Base-by-base conservation (phyloP, 2,797 vertebrate species). In the Gadopsis marmoratus region DNA sequence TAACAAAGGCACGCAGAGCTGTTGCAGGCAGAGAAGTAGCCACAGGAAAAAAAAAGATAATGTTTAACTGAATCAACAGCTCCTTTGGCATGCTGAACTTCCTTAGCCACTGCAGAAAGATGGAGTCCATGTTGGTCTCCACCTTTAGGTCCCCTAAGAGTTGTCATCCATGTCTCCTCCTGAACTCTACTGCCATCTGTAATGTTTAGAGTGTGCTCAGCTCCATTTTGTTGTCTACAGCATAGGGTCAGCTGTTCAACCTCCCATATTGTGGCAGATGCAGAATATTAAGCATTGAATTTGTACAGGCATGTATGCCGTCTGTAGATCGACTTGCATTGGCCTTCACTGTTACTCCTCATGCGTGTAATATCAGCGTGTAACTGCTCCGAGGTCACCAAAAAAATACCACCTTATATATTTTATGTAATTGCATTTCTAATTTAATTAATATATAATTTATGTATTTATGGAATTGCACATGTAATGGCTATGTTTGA, bases 271-370 rank as follows among this genome's bases (percentile, higher is more conserved):
- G 81, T 33, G 48, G 48, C 76, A 58, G 69, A 59, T 47, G 70
- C 56, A 71, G 83, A 84, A 82, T 81, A 89, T 82, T 86, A 82
- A 88, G 69, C 61, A 73, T 4, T 74, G 55, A 33, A 56, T 79
- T 69, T 74, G 50, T 41, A 37, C 54, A 65, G 45, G n/a, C 53
- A 60, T 51, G 47, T 50, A 65, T 56, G 45, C 41, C 55, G 61
- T 48, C 41, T 54, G 39, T 55, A 43, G 26, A 59, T 16, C 11
- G 43, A 48, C 70, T 74, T 56, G 16, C 21, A 37, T n/a, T 55
- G 21, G 50, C 33, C 54, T 39, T 53, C 12, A 31, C 50, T 59
- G 39, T 47, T 53, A 14, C 47, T 26, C 16, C 29, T 29, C 50
- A 12, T 29, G 0, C n/a, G 19, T 59, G 23, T 48, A 16, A 41